These are phyloP conservation scores for Perdita meconis DNA, from an alignment of 2,888 invertebrate species.

Conservation along the genomic window DNA sequence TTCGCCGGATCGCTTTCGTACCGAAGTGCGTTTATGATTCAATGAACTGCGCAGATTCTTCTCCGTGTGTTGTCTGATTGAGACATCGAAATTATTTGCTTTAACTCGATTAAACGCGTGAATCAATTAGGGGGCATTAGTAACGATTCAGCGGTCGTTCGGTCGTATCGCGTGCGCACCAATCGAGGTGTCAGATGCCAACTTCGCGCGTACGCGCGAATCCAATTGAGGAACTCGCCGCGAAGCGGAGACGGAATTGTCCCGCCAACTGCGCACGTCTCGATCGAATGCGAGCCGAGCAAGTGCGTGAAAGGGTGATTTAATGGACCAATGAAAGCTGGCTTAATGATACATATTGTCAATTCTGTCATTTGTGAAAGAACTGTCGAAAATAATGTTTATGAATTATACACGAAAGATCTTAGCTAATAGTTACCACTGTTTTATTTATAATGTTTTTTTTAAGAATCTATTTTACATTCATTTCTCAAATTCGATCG, in stretches of 20 bases:
- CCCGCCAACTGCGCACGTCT: slow-evolving; percentile 48
- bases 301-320: slow-evolving; percentile 19
- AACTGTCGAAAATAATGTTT: too few relatives aligned
- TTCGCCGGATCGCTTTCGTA: background rate
- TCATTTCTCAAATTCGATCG: too few relatives aligned
- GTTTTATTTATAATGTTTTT: too few relatives aligned
- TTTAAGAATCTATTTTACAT: too few relatives aligned
- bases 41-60: slow-evolving; percentile 13
- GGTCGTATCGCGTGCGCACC: slow-evolving; percentile 26
- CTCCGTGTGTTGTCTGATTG: background rate
- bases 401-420: too few relatives aligned
- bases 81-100: slow-evolving; percentile 19
- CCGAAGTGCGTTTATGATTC: background rate
- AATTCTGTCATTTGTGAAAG: too few relatives aligned
- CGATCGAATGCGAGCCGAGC: slow-evolving; percentile 31
- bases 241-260: slow-evolving; percentile 27
- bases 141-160: slow-evolving; percentile 16
- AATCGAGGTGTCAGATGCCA: slow-evolving; percentile 51
- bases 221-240: slow-evolving; percentile 37
- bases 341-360: background rate
- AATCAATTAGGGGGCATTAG: slow-evolving; percentile 38
- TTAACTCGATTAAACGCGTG: slow-evolving; percentile 19
- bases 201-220: slow-evolving; percentile 33
- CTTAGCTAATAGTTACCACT: too few relatives aligned
- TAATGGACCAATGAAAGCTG: background rate